These are phyloP conservation scores for Acrossocheilus wenchowensis DNA, from an alignment of 2,797 vertebrate species.

Conservation along the genomic window DNA sequence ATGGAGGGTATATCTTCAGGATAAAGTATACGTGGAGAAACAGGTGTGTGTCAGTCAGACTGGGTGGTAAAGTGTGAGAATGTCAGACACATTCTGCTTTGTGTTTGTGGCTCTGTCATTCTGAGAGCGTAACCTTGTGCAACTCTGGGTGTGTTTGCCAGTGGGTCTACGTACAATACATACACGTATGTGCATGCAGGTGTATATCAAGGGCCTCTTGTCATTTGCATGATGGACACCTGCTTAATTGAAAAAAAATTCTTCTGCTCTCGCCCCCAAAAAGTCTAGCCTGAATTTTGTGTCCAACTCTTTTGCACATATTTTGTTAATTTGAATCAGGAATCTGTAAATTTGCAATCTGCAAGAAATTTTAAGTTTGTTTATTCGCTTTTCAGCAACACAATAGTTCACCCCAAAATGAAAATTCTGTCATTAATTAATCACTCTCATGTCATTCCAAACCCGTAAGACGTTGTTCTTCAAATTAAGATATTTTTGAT, in stretches of 20 bases:
- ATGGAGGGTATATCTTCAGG: slow-evolving; percentile 19
- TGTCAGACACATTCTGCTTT: background rate
- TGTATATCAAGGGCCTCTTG: background rate
- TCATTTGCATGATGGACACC: background rate
- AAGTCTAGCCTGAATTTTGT: background rate
- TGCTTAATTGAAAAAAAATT: background rate
- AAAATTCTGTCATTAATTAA: too few species aligned
- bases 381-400: background rate
- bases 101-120: slow-evolving; percentile 19
- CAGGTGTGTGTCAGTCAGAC: slow-evolving; percentile 57
- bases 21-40: slow-evolving; percentile 15
- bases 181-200: background rate
- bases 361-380: background rate
- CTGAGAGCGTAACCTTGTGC: background rate
- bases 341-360: background rate
- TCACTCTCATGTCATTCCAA: too few species aligned
- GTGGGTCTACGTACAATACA: background rate
- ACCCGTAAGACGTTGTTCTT: too few species aligned
- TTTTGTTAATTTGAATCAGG: background rate
- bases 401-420: too few species aligned
- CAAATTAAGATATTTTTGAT: too few species aligned
- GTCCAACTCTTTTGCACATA: background rate
- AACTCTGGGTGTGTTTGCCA: slow-evolving; percentile 37
- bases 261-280: too few species aligned
- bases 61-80: slow-evolving; percentile 12